Evolutionary conservation across 2,888 invertebrate genomes (phyloP).

Genomic region (Augochlorella aurata): DNA sequence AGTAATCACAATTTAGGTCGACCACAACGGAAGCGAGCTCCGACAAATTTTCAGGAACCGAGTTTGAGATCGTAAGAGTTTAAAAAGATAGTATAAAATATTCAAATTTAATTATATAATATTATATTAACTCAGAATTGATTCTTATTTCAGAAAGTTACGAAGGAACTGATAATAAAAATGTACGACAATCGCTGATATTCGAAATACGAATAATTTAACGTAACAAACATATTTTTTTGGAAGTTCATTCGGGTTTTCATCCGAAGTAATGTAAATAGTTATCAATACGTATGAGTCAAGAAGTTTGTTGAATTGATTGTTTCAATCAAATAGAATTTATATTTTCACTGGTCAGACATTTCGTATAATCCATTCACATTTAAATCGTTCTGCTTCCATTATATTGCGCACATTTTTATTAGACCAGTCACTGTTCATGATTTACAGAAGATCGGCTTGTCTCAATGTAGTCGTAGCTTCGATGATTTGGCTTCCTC

Average conservation of each 20-base stretch:
- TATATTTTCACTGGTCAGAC: background rate
- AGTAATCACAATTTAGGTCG: constrained; percentile 56
- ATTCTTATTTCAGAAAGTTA: constrained; percentile 66
- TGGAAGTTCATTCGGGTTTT: background rate
- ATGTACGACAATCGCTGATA: background rate
- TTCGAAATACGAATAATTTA: constrained; percentile 1
- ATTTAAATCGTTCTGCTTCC: constrained; percentile 37
- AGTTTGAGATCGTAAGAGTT: constrained; percentile 69
- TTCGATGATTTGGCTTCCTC: constrained; percentile 52
- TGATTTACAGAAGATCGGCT: constrained; percentile 32
- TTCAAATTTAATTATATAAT: background rate
- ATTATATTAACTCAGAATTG: background rate
- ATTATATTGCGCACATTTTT: constrained; percentile 27
- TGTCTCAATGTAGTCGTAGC: constrained; percentile 16
- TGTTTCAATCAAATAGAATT: background rate
- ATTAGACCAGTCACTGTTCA: constrained; percentile 20
- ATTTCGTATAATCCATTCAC: background rate
- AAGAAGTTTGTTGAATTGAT: constrained; percentile 19
- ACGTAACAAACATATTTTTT: constrained; percentile 8
- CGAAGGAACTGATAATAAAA: constrained; percentile 57
- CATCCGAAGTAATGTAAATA: constrained; percentile 32
- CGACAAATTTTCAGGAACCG: constrained; percentile 73
- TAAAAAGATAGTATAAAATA: too few relatives aligned
- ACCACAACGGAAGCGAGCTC: constrained; percentile 74
- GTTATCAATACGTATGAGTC: background rate